These are phyloP conservation scores for Mongoloraphidia duomilia DNA, from an alignment of 2,888 invertebrate species.

Conservation along the genomic window DNA sequence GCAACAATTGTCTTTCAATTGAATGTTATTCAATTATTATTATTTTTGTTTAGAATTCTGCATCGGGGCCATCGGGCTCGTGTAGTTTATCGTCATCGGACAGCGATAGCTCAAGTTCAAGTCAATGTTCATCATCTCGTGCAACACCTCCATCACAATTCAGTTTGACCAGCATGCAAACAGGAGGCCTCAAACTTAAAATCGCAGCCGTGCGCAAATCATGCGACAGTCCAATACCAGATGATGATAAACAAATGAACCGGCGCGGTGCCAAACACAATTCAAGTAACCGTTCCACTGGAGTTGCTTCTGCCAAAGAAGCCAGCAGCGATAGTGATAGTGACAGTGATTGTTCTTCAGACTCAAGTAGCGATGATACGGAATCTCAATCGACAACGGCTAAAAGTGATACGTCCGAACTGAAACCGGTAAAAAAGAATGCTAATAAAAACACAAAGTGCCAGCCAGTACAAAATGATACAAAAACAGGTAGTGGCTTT, in stretches of 20 bases:
- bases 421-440: constrained; percentile 13
- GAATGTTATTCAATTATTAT: no score
- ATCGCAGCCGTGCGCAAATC: constrained; percentile 43
- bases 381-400: constrained; percentile 4
- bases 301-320: background rate
- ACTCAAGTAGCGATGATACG: background rate
- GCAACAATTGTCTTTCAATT: no score
- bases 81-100: constrained; percentile 29
- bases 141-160: constrained; percentile 34
- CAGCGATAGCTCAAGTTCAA: constrained; percentile 28
- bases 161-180: constrained; percentile 43
- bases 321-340: constrained; percentile 21
- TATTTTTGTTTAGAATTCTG: constrained; percentile 29
- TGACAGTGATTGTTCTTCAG: constrained; percentile 28
- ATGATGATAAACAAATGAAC: constrained; percentile 28
- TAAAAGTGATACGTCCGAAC: constrained; percentile 7
- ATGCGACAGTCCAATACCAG: constrained; percentile 28
- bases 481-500: constrained; percentile 17
- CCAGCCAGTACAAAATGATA: no score
- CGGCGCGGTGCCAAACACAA: constrained; percentile 21
- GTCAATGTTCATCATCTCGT: constrained; percentile 26
- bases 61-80: constrained; percentile 30
- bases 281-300: background rate
- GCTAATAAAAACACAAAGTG: no score
- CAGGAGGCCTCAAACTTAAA: constrained; percentile 43